These are phyloP conservation scores for Campoplex capitator DNA, from an alignment of 2,888 invertebrate species.

Conservation along the genomic window DNA sequence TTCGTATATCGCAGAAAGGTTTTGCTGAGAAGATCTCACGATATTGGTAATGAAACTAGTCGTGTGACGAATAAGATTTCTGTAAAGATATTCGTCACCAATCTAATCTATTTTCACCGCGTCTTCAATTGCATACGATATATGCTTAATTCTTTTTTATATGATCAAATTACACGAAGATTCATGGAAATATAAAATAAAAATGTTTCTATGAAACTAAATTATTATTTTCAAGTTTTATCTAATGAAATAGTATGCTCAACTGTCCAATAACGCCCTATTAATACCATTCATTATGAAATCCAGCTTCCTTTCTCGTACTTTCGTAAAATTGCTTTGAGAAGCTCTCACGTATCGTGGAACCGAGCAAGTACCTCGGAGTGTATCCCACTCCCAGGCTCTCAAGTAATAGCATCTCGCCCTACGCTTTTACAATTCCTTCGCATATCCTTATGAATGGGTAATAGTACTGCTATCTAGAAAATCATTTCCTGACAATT, in stretches of 20 bases:
- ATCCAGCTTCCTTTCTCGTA: conserved; percentile 18
- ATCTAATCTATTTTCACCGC: neutral
- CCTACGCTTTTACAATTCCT: conserved; percentile 37
- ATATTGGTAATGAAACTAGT: conserved; percentile 5
- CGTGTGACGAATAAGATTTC: conserved; percentile 23
- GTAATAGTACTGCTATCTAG: neutral
- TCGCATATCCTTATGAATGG: conserved; percentile 40
- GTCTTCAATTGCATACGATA: neutral
- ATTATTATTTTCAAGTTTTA: neutral
- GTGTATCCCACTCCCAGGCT: conserved; percentile 38
- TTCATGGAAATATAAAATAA: neutral
- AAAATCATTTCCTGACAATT: conserved; percentile 15
- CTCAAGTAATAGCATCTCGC: conserved; percentile 27
- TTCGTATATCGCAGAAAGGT: conserved; percentile 4
- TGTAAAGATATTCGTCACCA: neutral
- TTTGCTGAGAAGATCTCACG: neutral
- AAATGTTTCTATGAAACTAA: neutral
- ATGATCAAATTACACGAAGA: neutral
- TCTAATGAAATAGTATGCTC: conserved; percentile 5
- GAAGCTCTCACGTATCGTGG: conserved; percentile 49
- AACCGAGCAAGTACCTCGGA: conserved; percentile 39
- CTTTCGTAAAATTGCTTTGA: conserved; percentile 26
- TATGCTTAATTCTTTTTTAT: neutral
- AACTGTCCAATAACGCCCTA: conserved; percentile 12
- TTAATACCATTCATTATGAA: conserved; percentile 56